Conservation (phyloP, 2,888 invertebrate genomes). For the Pegoplata infirma region DNA sequence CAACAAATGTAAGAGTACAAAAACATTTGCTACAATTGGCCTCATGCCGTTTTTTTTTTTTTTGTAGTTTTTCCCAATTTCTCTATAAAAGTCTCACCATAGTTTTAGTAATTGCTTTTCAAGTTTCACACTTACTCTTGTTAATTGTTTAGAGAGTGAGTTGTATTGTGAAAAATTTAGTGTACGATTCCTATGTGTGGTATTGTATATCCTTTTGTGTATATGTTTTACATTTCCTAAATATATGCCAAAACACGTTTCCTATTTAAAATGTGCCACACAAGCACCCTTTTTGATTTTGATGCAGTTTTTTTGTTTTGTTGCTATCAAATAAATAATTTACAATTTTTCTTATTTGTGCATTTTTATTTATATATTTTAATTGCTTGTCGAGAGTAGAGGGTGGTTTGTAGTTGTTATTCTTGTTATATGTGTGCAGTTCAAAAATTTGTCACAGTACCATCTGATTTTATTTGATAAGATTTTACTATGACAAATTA, state of each 20-base stretch:
- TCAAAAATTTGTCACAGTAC: slow-evolving; percentile 57
- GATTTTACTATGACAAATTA: slow-evolving; percentile 53
- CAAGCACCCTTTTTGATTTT: background rate
- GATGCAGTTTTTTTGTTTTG: background rate
- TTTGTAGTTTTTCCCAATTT: background rate
- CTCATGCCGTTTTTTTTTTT: slow-evolving; percentile 66
- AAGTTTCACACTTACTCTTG: slow-evolving; percentile 54
- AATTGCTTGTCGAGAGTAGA: slow-evolving; percentile 50
- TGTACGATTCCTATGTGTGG: background rate
- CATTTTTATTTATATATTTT: slow-evolving; percentile 48
- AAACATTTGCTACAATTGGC: slow-evolving; percentile 61
- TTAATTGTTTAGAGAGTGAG: slow-evolving; percentile 30
- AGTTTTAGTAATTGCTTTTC: slow-evolving; percentile 64
- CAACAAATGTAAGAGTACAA: slow-evolving; percentile 63
- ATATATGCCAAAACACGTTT: slow-evolving; percentile 63
- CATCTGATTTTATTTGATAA: slow-evolving; percentile 52
- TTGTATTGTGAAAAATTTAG: background rate
- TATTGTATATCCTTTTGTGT: slow-evolving; percentile 16
- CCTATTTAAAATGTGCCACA: slow-evolving; percentile 8
- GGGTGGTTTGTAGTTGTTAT: slow-evolving; percentile 33
- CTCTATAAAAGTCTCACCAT: slow-evolving; percentile 64
- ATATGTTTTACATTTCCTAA: slow-evolving; percentile 37
- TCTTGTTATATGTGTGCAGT: background rate
- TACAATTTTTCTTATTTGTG: slow-evolving; percentile 40
- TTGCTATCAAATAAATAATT: background rate